Conservation (phyloP, 2,113 vertebrate genomes). For the Sylvilagus bachmani region DNA sequence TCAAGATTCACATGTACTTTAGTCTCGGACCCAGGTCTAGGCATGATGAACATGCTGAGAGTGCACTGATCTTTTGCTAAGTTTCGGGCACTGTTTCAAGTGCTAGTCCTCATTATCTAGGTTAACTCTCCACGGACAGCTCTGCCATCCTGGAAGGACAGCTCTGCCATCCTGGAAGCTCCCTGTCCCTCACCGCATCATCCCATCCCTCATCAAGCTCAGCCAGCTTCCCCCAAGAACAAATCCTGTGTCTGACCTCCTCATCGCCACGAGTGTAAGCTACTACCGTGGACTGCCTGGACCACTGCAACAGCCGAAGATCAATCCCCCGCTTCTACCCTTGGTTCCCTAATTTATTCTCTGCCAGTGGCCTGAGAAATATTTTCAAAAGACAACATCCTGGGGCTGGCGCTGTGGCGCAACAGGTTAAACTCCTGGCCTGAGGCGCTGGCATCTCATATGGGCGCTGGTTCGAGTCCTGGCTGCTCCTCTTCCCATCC, state of each 20-base stretch:
- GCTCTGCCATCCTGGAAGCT: neutral
- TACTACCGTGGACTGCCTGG: too few species aligned
- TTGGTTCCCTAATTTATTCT: neutral
- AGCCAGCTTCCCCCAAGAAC: slow-evolving; percentile 9
- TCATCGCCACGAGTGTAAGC: neutral
- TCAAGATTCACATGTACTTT: neutral
- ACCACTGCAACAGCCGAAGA: neutral
- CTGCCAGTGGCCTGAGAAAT: neutral
- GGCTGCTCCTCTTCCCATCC: too few species aligned
- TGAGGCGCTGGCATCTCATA: too few species aligned
- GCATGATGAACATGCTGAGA: neutral
- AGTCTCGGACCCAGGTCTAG: neutral
- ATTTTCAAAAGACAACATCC: neutral
- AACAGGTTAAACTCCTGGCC: too few species aligned
- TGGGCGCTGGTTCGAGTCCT: too few species aligned
- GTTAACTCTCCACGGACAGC: slow-evolving; percentile 43
- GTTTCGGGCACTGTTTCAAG: slow-evolving; percentile 4
- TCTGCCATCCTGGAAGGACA: neutral
- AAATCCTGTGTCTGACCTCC: neutral
- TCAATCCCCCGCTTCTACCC: neutral
- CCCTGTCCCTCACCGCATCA: neutral
- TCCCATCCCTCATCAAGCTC: neutral
- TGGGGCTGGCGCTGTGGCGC: too few species aligned
- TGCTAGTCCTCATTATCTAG: neutral
- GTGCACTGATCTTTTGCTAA: neutral